Evolutionary conservation across 2,113 vertebrate genomes (phyloP).

Genomic region (Argyrosomus japonicus): DNA sequence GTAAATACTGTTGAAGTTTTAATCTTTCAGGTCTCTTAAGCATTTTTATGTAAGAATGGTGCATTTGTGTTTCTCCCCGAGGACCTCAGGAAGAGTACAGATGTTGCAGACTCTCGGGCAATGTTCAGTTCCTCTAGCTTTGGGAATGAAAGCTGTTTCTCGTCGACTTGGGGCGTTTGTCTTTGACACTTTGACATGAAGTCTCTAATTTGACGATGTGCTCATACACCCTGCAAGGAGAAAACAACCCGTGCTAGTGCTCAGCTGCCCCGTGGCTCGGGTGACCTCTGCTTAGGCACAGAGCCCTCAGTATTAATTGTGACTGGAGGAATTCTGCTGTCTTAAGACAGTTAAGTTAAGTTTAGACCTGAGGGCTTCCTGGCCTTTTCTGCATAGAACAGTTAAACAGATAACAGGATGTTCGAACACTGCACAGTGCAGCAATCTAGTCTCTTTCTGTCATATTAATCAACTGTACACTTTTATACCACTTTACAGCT

Average conservation of each 20-base stretch:
- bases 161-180: slow-evolving; percentile 57
- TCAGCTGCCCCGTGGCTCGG: slow-evolving; percentile 59
- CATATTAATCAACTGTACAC: slow-evolving; percentile 17
- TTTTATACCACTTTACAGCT: slow-evolving; percentile 13
- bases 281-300: slow-evolving; percentile 77
- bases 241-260: slow-evolving; percentile 53
- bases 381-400: slow-evolving; percentile 9
- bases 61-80: background rate
- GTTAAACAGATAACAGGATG: slow-evolving; percentile 25
- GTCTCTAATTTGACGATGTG: slow-evolving; percentile 81
- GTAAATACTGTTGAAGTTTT: slow-evolving; percentile 9
- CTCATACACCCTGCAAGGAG: slow-evolving; percentile 77
- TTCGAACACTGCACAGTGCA: slow-evolving; percentile 2
- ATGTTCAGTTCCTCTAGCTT: slow-evolving; percentile 37
- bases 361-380: slow-evolving; percentile 46
- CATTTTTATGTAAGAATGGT: background rate
- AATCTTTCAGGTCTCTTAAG: background rate
- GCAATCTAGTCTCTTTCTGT: background rate
- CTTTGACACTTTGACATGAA: slow-evolving; percentile 82
- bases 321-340: slow-evolving; percentile 74
- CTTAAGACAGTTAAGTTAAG: slow-evolving; percentile 55
- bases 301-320: slow-evolving; percentile 74
- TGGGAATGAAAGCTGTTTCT: slow-evolving; percentile 62
- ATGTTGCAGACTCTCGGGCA: slow-evolving; percentile 49
- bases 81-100: slow-evolving; percentile 41